phyloP scores from a whole-genome alignment of 2,888 invertebrate species.

The Acleris sparsana region DNA sequence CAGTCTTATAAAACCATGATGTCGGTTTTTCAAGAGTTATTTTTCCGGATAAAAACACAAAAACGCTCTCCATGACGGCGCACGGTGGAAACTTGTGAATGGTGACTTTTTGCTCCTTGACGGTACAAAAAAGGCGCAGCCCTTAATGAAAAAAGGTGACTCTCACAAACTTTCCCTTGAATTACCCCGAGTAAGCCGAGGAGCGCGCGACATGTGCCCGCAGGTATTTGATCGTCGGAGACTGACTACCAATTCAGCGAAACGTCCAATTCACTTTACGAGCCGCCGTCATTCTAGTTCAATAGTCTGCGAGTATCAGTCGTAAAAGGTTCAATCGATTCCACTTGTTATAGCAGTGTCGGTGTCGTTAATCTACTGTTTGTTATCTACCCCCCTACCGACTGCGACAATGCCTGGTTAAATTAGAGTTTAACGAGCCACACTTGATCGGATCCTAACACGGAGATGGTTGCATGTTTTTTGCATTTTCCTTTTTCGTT shows the following conservation, averaged over 20 bases:
- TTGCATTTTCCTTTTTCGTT: background rate
- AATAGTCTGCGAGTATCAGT: slow-evolving; percentile 3
- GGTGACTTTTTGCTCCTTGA: too few species aligned
- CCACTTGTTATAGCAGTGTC: slow-evolving; percentile 4
- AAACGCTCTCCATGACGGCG: too few species aligned
- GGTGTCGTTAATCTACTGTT: slow-evolving; percentile 6
- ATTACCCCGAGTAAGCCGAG: too few species aligned
- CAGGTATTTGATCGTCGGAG: slow-evolving; percentile 2
- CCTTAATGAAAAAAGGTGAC: too few species aligned
- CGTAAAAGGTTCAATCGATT: slow-evolving; percentile 25
- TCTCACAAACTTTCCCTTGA: too few species aligned
- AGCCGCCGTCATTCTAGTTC: slow-evolving; percentile 13
- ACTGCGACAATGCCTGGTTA: background rate
- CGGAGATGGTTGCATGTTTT: background rate
- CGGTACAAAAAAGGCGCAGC: too few species aligned
- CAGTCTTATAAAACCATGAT: too few species aligned
- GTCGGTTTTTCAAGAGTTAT: too few species aligned
- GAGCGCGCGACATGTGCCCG: too few species aligned
- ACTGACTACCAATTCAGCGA: slow-evolving; percentile 11
- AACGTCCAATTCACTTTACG: slow-evolving; percentile 28
- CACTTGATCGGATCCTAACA: background rate
- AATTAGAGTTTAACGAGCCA: background rate
- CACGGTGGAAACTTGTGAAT: too few species aligned
- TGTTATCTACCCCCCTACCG: slow-evolving; percentile 7
- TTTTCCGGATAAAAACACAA: too few species aligned